Evolutionary conservation across 1,140 invertebrate species (phyloP).

Genomic region (Bradysia coprophila): DNA sequence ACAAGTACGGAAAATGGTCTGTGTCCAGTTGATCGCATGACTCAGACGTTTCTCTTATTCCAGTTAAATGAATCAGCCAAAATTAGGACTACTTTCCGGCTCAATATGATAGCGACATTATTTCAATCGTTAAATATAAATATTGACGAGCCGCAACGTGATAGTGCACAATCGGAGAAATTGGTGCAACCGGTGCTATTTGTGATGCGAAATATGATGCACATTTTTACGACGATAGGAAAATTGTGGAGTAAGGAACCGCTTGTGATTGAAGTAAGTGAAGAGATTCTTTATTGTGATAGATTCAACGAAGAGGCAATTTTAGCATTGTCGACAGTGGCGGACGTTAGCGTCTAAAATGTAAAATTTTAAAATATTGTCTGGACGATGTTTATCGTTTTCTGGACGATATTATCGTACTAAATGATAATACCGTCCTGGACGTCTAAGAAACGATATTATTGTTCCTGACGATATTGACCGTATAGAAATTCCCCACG

Average conservation of each 20-base stretch:
- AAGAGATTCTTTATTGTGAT: neutral
- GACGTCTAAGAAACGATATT: no score
- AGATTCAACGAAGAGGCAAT: neutral
- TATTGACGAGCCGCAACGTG: conserved; percentile 11
- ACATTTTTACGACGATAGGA: conserved; percentile 31
- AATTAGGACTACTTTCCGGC: conserved; percentile 28
- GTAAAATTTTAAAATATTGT: no score
- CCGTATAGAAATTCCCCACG: no score
- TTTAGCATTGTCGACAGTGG: neutral
- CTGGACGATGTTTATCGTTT: no score
- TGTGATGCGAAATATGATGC: conserved; percentile 39
- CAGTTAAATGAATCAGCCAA: conserved; percentile 27
- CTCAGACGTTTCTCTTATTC: conserved; percentile 3
- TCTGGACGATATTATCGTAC: no score
- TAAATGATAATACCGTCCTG: no score
- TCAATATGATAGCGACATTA: conserved; percentile 52
- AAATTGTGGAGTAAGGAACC: conserved; percentile 33
- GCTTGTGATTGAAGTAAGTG: conserved; percentile 34
- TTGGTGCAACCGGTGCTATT: conserved; percentile 27
- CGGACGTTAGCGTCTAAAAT: neutral
- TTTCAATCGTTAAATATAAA: conserved; percentile 40
- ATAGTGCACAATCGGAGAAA: conserved; percentile 10
- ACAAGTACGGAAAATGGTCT: conserved; percentile 14
- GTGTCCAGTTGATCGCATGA: neutral
- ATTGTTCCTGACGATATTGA: no score